Base-by-base conservation (phyloP, 2,888 invertebrate genomes). In the Tineola bisselliella region DNA sequence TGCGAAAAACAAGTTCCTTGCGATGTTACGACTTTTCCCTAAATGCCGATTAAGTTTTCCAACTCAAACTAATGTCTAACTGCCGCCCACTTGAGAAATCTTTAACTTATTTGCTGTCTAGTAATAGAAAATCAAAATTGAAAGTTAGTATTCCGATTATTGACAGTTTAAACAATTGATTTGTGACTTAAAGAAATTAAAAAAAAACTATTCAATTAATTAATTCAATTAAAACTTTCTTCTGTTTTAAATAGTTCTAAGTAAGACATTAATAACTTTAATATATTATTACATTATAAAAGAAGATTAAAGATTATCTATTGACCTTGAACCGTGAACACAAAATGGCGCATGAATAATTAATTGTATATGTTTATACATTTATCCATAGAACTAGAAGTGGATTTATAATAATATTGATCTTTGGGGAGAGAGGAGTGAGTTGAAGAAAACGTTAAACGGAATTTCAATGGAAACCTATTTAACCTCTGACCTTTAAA, bases 1-100 rank as follows among this genome's bases (percentile, higher is more conserved):
- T 19, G 25, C 54, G 54, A 4, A 54, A 54, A 54, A 25, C 54
- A 54, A 54, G 54, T 25, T 54, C 2, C 54, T 54, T 18, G 2
- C 15, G 15, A 48, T 48, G 48, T 48, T 15, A 10, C 63, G 65
- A 67, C 65, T 68, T 70, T 71, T 68, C 67, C 64, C 61, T 57
- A 63, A 65, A 65, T 64, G 62, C 64, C 64, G 65, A 69, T 70
- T 67, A 69, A 72, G 67, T 70, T 70, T 66, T 25, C 25, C 10
- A 54, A 18, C 18, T 25, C 11, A 25, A 25, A 25, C 54, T 54
- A 54, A 54, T 25, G 54, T 54, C 54, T 25, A 71, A 64, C 67
- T 62, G 62, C 62, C 62, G 62, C 62, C 63, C 54, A 67, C 69
- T 65, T 65, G 70, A 71, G 72, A 70, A 72, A 69, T 70, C 68